These are phyloP conservation scores for Crambe crambe DNA, from an alignment of 37 sponge, comb jelly and placozoan genomes.

Conservation along the genomic window DNA sequence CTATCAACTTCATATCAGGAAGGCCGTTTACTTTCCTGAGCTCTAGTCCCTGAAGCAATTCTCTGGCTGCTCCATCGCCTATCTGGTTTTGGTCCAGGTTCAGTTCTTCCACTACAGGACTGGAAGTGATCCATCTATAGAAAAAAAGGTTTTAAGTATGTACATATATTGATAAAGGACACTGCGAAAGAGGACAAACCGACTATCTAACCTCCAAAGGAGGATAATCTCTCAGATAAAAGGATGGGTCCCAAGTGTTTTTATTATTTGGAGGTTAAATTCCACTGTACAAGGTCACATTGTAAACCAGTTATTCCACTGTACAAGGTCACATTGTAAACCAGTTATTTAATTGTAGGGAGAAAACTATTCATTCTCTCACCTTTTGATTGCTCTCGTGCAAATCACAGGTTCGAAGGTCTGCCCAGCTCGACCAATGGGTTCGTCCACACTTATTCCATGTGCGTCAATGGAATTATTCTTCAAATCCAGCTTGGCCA, in stretches of 20 bases:
- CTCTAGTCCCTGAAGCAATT: slow-evolving; percentile 54
- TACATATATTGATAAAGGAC: neutral
- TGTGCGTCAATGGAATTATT: slow-evolving; percentile 57
- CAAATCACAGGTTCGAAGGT: slow-evolving; percentile 37
- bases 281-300: too few species aligned
- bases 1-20: slow-evolving; percentile 27
- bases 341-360: too few species aligned
- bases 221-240: neutral
- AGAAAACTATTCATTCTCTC: too few species aligned
- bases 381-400: slow-evolving; percentile 30
- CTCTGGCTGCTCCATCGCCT: slow-evolving; percentile 67
- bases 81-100: slow-evolving; percentile 62
- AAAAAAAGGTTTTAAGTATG: neutral
- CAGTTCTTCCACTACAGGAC: slow-evolving; percentile 48
- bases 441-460: neutral
- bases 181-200: neutral
- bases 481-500: slow-evolving; percentile 54
- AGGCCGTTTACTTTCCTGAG: slow-evolving; percentile 64
- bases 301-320: too few species aligned
- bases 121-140: slow-evolving; percentile 45
- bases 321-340: too few species aligned
- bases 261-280: too few species aligned
- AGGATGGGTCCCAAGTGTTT: too few species aligned
- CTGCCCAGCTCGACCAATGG: neutral
- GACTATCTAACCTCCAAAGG: neutral